Evolutionary conservation across 1,140 invertebrate genomes (phyloP), one percentile per base, ranked within the genome.

Genomic region (Ptiloglossa arizonensis): DNA sequence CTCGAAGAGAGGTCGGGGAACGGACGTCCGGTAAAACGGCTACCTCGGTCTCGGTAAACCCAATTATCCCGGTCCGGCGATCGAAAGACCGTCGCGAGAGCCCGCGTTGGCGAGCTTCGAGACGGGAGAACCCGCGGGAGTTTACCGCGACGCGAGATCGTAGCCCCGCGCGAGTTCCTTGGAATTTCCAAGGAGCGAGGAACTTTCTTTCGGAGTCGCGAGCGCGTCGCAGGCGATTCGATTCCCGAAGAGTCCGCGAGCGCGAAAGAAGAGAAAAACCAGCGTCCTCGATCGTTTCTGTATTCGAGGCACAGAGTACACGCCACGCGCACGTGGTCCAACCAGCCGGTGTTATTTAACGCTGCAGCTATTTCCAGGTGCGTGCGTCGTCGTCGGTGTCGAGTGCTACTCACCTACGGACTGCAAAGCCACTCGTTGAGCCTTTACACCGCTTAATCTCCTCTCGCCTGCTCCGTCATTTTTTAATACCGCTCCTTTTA

Each of bases 361-460:
- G 59, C 35, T 11, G 59, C 62, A 66, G 71, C 52, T 79, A 79
- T 79, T 79, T 74, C 54, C 71, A 79, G 54, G 63, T 79, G 71
- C 77, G 56, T 74, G 38, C 71, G 54, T 74, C 70, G 59, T 19
- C 68, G 59, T 24, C 76, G 29, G 52, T 56, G 71, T 74, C 70
- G 71, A 74, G 77, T 63, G 75, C 57, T 64, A 56, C 68, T 78
- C 68, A n/a, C 29, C 66, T 29, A 22, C 54, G 22, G 54, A 46
- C 74, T 68, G 62, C 73, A 52, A 79, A 24, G 48, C 19, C 41
- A 57, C 76, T 71, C 38, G 24, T n/a, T 5, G 15, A 27, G 60
- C 27, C 59, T 69, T 50, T 72, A 56, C 41, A 35, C 32, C 75
- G 0, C 35, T 72, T 72, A 79, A 79, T 71, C 76, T 56, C 60